Percentiles rank a stretch among this genome's conserved stretches.
phyloP scores from a whole-genome alignment of 2,113 vertebrate genomes.

The Archilochus colubris region DNA sequence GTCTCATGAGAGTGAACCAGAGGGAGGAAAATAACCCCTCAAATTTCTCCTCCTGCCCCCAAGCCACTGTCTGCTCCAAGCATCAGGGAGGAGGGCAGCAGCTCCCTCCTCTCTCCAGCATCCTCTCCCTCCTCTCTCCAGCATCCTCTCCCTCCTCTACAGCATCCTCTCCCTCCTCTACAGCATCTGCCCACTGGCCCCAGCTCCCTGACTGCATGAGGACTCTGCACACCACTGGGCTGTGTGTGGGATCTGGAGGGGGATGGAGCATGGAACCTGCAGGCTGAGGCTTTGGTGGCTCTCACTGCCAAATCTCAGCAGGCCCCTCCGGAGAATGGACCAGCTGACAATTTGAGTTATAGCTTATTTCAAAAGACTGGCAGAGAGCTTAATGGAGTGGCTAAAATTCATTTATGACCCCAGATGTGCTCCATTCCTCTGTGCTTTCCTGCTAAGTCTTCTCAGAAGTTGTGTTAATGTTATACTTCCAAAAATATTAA shows the following conservation, averaged over 20 bases:
- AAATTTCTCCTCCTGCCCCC: background rate
- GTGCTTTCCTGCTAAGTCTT: background rate
- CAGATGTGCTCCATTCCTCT: background rate
- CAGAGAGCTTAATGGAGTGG: background rate
- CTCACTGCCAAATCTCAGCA: background rate
- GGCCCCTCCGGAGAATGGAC: background rate
- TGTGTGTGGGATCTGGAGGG: background rate
- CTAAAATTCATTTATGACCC: background rate
- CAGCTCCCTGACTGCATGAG: accelerated
- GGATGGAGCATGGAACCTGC: background rate
- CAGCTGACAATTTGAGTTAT: background rate
- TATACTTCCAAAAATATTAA: background rate
- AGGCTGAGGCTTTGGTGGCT: accelerated
- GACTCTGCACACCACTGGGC: too few species aligned
- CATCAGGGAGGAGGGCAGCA: accelerated
- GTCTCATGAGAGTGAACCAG: too few species aligned
- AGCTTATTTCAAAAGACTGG: background rate
- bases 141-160: background rate
- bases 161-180: background rate
- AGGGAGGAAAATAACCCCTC: background rate
- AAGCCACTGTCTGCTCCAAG: background rate
- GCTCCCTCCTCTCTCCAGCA: too few species aligned
- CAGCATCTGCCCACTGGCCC: background rate
- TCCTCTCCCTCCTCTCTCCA: background rate
- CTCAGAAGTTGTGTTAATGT: background rate